These are phyloP conservation scores for Lithophane socia DNA, from an alignment of 2,888 invertebrate species.

Conservation along the genomic window DNA sequence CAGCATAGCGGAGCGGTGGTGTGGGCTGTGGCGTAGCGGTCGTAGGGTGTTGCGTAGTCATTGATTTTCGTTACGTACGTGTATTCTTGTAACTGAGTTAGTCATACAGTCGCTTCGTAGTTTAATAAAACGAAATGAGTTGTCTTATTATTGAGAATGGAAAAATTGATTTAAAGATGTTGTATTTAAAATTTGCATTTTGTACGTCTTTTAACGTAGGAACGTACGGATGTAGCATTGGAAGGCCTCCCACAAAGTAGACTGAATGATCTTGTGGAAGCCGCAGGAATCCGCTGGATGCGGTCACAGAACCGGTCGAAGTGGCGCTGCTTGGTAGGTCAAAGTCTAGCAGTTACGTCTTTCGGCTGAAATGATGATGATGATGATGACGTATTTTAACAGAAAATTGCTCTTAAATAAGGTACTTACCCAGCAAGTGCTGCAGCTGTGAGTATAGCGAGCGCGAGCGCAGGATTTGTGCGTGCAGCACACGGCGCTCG, in stretches of 20 bases:
- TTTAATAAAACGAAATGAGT: neutral
- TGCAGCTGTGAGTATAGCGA: constrained; percentile 79
- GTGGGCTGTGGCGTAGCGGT: neutral
- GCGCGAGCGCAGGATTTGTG: constrained; percentile 80
- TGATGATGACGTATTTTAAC: neutral
- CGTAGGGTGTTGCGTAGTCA: neutral
- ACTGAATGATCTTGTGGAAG: no score
- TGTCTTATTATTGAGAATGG: neutral
- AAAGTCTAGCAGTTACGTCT: no score
- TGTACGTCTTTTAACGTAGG: neutral
- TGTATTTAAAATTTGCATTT: neutral
- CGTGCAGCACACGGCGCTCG: constrained; percentile 79
- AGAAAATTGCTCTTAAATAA: neutral
- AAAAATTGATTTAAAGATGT: no score
- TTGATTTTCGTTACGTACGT: neutral
- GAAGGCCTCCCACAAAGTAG: no score
- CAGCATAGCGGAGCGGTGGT: neutral
- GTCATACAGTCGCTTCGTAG: neutral
- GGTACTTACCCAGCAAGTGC: constrained; percentile 75
- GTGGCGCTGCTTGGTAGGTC: no score
- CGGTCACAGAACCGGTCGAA: no score
- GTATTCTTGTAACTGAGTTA: neutral
- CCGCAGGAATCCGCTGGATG: no score
- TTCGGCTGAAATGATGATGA: no score
- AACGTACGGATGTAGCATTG: no score